A percentile compares a stretch with the other conserved stretches of the same genome.
These are phyloP conservation scores for Agrenia bidenticulata DNA, from an alignment of 2,888 invertebrate genomes.

Conservation along the genomic window DNA sequence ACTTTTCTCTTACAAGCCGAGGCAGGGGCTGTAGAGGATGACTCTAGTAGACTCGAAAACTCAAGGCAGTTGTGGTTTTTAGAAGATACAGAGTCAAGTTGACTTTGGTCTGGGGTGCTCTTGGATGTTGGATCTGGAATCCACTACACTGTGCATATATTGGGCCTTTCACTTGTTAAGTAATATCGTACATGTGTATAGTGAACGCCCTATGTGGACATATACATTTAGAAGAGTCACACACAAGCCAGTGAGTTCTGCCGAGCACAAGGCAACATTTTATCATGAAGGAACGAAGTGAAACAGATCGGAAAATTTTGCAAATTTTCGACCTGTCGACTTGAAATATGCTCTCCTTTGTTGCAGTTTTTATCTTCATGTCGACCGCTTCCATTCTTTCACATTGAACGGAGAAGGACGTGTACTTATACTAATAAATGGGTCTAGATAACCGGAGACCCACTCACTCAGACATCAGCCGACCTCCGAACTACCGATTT, in stretches of 20 bases:
- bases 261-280: background rate
- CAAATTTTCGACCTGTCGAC: conserved; percentile 8
- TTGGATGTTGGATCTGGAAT: too few relatives aligned
- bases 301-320: conserved; percentile 18
- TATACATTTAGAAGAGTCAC: background rate
- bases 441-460: background rate
- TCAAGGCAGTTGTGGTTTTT: background rate
- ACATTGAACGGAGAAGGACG: background rate
- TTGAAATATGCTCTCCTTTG: conserved; percentile 14
- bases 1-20: conserved; percentile 6
- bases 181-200: too few relatives aligned
- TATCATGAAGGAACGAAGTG: conserved; percentile 5
- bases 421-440: conserved; percentile 8
- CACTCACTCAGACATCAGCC: background rate
- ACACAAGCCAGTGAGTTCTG: too few relatives aligned
- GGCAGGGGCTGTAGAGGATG: background rate
- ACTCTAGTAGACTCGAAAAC: too few relatives aligned
- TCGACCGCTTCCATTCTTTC: too few relatives aligned
- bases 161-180: too few relatives aligned
- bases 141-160: too few relatives aligned
- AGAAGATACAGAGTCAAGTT: background rate
- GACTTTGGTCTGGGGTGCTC: too few relatives aligned
- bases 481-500: too few relatives aligned
- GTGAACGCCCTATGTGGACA: too few relatives aligned
- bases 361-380: background rate